These are phyloP conservation scores for Thelaira solivaga DNA, from an alignment of 2,888 invertebrate genomes.

Conservation along the genomic window DNA sequence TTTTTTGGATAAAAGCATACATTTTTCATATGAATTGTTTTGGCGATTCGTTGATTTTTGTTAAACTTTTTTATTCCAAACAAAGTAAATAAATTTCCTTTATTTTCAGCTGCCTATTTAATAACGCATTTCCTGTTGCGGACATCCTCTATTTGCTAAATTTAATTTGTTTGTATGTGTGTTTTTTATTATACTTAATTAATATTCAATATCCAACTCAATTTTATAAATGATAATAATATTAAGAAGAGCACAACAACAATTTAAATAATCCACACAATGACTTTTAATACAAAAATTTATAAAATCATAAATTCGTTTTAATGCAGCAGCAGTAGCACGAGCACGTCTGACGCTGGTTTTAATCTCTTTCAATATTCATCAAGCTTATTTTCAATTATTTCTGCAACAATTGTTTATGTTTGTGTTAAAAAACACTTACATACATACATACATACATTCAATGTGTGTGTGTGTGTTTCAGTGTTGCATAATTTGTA, in stretches of 20 bases:
- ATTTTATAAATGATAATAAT: no score
- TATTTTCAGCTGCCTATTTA: conserved; percentile 6
- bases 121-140: neutral
- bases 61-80: no score
- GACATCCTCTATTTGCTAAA: conserved; percentile 18
- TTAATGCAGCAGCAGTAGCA: neutral
- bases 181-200: no score
- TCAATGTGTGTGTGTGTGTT: neutral
- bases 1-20: no score
- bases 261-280: neutral
- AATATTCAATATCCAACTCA: neutral
- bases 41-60: no score
- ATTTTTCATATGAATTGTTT: no score
- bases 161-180: neutral
- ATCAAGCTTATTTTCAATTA: conserved; percentile 19
- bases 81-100: no score
- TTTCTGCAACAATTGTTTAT: conserved; percentile 10
- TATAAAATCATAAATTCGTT: neutral
- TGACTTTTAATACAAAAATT: neutral
- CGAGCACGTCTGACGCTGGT: no score
- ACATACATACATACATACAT: no score
- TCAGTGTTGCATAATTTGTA: neutral
- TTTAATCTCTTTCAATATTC: conserved; percentile 3
- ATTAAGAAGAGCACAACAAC: no score
- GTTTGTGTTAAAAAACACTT: neutral